Percentiles rank a stretch among this genome's conserved stretches.
Conservation (phyloP, 2,797 vertebrate species). For the Coregonus sp. region DNA sequence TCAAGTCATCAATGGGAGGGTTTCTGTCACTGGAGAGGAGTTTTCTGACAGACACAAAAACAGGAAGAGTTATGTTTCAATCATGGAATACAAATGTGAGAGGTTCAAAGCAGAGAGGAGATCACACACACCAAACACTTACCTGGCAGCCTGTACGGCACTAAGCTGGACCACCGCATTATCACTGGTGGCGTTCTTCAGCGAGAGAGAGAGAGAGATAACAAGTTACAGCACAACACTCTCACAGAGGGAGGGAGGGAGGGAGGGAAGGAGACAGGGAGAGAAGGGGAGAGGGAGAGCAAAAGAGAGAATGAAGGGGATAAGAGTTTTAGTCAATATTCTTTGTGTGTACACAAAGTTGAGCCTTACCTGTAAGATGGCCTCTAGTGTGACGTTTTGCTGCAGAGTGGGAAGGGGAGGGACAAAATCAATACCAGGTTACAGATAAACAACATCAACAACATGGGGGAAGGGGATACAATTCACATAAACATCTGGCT, state of each 20-base stretch:
- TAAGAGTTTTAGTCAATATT: background rate
- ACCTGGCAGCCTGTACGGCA: conserved; percentile 99
- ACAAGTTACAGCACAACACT: conserved; percentile 30
- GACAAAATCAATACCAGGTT: background rate
- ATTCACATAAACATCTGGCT: background rate
- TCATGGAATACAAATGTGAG: background rate
- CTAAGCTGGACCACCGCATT: conserved; percentile 95
- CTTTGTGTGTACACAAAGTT: background rate
- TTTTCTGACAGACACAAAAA: conserved; percentile 79
- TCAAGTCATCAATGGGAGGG: conserved; percentile 98
- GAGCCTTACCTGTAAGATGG: conserved; percentile 92
- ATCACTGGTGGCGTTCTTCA: conserved; percentile 95
- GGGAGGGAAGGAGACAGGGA: background rate
- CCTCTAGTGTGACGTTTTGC: conserved; percentile 99
- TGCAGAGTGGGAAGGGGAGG: conserved; percentile 63
- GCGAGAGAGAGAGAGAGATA: conserved; percentile 29
- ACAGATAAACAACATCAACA: background rate
- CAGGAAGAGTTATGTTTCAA: conserved; percentile 2
- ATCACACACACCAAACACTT: conserved; percentile 36
- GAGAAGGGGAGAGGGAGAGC: background rate
- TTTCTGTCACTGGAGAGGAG: conserved; percentile 99
- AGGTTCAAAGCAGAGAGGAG: background rate
- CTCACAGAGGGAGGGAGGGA: background rate
- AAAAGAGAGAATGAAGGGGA: background rate
- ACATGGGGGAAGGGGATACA: background rate